Percentiles rank a stretch among this genome's conserved stretches.
These are phyloP conservation scores for Prionailurus viverrinus DNA, from an alignment of 2,113 vertebrate species.

Conservation along the genomic window DNA sequence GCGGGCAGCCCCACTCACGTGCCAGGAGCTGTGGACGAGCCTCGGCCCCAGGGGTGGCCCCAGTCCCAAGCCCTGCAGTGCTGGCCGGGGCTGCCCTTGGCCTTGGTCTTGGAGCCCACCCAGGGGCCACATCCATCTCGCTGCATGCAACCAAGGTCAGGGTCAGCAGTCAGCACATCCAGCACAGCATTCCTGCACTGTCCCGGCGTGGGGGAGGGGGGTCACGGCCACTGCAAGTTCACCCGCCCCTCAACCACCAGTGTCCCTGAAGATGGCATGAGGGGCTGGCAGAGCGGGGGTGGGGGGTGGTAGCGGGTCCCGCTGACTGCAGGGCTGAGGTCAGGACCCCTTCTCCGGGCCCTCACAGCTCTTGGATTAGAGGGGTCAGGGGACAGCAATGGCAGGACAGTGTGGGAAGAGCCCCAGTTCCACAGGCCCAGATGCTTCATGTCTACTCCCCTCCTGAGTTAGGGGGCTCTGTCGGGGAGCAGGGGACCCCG, in stretches of 20 bases:
- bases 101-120: background rate
- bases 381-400: too few relatives aligned
- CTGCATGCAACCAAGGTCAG: background rate
- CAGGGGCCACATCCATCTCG: background rate
- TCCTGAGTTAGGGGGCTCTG: background rate
- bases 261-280: background rate
- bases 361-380: accelerated
- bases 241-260: accelerated
- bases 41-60: background rate
- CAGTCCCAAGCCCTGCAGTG: background rate
- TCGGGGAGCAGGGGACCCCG: accelerated
- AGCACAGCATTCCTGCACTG: background rate
- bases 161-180: background rate
- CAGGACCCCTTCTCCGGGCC: background rate
- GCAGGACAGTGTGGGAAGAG: background rate
- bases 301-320: too few relatives aligned
- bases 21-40: background rate
- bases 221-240: background rate
- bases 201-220: background rate
- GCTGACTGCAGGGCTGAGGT: background rate
- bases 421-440: too few relatives aligned
- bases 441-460: accelerated
- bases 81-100: background rate
- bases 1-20: background rate
- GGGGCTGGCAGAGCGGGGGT: accelerated